These are phyloP conservation scores for Formica exsecta DNA, from an alignment of 1,140 invertebrate species.

Conservation along the genomic window DNA sequence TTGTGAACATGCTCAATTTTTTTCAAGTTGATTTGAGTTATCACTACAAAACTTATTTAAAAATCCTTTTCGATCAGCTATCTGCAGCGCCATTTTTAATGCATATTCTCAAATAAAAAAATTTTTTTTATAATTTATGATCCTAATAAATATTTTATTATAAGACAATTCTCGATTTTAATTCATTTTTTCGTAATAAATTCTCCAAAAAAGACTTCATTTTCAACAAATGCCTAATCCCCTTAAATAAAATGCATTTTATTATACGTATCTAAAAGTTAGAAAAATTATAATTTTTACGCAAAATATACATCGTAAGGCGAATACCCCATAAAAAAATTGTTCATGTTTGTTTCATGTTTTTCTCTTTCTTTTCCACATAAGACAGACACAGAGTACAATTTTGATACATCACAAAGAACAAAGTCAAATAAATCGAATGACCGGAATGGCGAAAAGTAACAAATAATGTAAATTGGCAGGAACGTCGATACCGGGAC, in stretches of 20 bases:
- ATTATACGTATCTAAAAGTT: not conserved
- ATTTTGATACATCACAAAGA: not conserved
- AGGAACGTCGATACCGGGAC: slow-evolving; percentile 33
- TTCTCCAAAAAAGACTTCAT: no score
- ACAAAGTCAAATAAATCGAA: not conserved
- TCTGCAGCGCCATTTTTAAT: no score
- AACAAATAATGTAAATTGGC: slow-evolving; percentile 25
- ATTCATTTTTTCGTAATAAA: no score
- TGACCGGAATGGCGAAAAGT: not conserved
- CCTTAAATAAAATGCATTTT: not conserved
- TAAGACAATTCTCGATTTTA: no score
- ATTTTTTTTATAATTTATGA: no score
- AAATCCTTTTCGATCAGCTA: no score
- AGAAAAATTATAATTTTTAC: not conserved
- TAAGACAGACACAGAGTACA: not conserved
- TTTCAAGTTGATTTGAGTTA: no score
- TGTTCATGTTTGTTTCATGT: not conserved
- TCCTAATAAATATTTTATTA: no score
- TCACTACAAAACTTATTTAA: no score
- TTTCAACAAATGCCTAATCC: no score
- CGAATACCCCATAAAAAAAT: not conserved
- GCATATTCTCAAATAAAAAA: no score
- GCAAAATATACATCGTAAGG: not conserved
- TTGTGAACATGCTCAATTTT: no score
- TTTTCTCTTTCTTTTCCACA: not conserved